A percentile compares a stretch with the other conserved stretches of the same genome.
Evolutionary conservation across 2,888 invertebrate genomes (phyloP).

Genomic region (Frankliniella intonsa): DNA sequence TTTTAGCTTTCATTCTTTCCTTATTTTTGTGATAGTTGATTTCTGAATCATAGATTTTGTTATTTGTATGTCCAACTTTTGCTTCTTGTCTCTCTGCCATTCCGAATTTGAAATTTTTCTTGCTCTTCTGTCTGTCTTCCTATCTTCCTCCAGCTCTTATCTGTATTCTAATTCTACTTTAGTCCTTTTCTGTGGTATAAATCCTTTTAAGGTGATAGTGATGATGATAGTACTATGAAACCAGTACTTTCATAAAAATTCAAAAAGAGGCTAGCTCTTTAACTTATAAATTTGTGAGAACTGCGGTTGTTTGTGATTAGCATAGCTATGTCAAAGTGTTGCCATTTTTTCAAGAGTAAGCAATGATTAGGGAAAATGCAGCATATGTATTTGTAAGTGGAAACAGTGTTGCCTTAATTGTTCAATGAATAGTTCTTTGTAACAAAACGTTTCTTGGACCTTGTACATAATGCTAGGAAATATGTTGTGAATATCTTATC

Average conservation of each 20-base stretch:
- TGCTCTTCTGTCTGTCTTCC: not conserved
- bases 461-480: too few species aligned
- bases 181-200: not conserved
- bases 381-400: too few species aligned
- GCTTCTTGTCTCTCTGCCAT: constrained; percentile 2
- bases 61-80: not conserved
- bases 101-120: not conserved
- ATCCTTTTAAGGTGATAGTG: not conserved
- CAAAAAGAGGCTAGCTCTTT: not conserved
- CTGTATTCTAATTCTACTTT: not conserved
- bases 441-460: too few species aligned
- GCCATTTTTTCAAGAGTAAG: too few species aligned
- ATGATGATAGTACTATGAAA: not conserved
- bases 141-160: not conserved
- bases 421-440: too few species aligned
- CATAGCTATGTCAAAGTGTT: not conserved
- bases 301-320: not conserved
- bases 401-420: too few species aligned
- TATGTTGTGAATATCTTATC: too few species aligned
- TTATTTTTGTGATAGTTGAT: not conserved
- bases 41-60: not conserved
- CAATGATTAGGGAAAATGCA: too few species aligned
- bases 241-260: not conserved
- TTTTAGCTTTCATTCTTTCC: not conserved
- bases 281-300: not conserved